Conservation (phyloP, 2,797 vertebrate species). For the Fundulus diaphanus region DNA sequence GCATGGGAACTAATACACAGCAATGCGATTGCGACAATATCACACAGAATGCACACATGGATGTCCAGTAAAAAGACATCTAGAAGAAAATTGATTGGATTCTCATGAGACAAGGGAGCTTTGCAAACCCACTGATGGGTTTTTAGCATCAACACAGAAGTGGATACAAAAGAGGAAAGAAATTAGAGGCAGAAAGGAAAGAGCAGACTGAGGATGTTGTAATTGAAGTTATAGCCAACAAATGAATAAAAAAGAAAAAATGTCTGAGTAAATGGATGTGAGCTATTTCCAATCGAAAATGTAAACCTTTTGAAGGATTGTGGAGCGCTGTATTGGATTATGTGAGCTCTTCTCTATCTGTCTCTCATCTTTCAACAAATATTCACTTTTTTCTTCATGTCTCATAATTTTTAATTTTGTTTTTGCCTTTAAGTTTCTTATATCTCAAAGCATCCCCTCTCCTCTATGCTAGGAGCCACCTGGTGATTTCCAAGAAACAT, state of each 20-base stretch:
- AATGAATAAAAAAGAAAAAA: conserved; percentile 35
- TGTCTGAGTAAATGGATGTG: conserved; percentile 18
- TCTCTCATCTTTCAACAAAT: conserved; percentile 6
- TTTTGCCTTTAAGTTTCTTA: conserved; percentile 34
- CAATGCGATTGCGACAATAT: conserved; percentile 1
- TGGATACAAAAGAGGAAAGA: conserved; percentile 26
- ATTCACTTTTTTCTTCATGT: conserved; percentile 11
- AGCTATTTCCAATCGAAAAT: background rate
- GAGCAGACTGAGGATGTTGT: conserved; percentile 17
- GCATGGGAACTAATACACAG: conserved; percentile 23
- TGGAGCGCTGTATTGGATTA: background rate
- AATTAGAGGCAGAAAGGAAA: conserved; percentile 12
- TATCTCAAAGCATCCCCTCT: conserved; percentile 28
- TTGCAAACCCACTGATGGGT: conserved; percentile 35
- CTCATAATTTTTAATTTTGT: background rate
- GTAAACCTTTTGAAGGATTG: conserved; percentile 27
- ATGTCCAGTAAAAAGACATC: conserved; percentile 22
- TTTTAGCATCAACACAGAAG: conserved; percentile 39
- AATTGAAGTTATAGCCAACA: conserved; percentile 35
- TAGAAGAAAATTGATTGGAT: conserved; percentile 58
- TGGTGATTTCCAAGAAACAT: conserved; percentile 47
- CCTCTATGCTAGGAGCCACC: conserved; percentile 41
- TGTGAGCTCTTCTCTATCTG: conserved; percentile 2
- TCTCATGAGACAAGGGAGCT: conserved; percentile 57
- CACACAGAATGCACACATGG: conserved; percentile 32